Base-by-base conservation (phyloP, 2,888 invertebrate genomes). In the Mesorhabditis sp. region DNA sequence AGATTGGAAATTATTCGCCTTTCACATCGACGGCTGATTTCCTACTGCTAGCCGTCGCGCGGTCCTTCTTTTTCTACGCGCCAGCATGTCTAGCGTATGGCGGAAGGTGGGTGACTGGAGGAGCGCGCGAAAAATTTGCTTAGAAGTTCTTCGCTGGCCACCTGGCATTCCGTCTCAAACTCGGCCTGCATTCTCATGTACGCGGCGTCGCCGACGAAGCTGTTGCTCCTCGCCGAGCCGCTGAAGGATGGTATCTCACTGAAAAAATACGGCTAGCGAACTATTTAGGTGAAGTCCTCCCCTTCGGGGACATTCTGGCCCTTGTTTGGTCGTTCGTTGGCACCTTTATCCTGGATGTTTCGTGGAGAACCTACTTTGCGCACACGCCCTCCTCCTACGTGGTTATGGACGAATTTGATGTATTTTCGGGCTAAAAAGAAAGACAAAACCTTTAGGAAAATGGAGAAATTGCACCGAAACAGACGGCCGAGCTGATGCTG, bases 401-500 rank as follows among this genome's bases (percentile, higher is more conserved):
- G 43, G 72, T 72, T 62, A 62, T 79, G 13, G 67, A 73, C 41
- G 77, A 76, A 13, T 70, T 70, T 41, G 75, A 78, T 43, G 72
- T 74, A 28, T 28, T 28, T 28, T 28, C 50, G 66, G 71, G 41
- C 5, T 41, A 2, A 10, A 42, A 13, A 67, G 61, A 67, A 4
- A 28, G 3, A 66, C 43, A 45, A 3, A 2, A 7, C 4, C 66
- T 66, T 42, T 15, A 43, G 41, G 50, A 70, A 62, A 69, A 72
- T 4, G 75, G 68, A 5, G 74, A 75, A 10, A 67, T 72, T 43
- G 71, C 69, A 13, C 78, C 80, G 3, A 74, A 75, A 28, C 74
- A 81, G 45, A 82, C 82, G 1, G 78, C 79, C 68, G 79, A 82
- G 44, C 71, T 83, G 10, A 78, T 85, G 62, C 74, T 83, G 68